Evolutionary conservation across 1,140 invertebrate genomes (phyloP), one percentile per base, ranked within the genome.

Genomic region (Lepidurus couesii): DNA sequence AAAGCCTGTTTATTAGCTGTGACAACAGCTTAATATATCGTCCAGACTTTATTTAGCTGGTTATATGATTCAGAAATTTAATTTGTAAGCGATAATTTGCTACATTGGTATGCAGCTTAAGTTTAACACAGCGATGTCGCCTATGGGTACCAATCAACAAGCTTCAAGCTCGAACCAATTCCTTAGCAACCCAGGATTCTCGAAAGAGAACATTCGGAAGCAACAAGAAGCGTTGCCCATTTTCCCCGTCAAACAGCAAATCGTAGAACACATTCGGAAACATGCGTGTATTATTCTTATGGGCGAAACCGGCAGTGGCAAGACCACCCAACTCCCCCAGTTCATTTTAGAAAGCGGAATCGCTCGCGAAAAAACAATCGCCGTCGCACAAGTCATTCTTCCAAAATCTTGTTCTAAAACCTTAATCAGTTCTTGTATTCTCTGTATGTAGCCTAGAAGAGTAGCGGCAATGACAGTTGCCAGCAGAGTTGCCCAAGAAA

Each of bases 401-500:
- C 43, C 6, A 43, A 26, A 45, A 44, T n/a, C 44, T 75, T 45
- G 73, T 74, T 3, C 13, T 44, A 43, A 21, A 44, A 44, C n/a
- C 8, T 13, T 75, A 0, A 21, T 45, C 6, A 44, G 1, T 73
- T 76, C 34, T 34, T 42, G 45, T 9, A 13, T 53, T 43, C 76
- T 79, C 79, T 43, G 42, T 77, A 80, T 84, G 21, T 82, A 97
- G 85, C 97, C 97, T 1, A 87, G 97, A 73, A 86, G 96, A 81
- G 94, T 99, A 2, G 97, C 97, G 1, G 97, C 97, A 1, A 92
- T 97, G 0, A 94, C 94, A 26, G 86, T 99, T 9, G 94, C 97
- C 1, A 89, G 90, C 77, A 86, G 96, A 81, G 97, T 99, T 0
- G 92, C 96, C 0, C 86, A 90, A 80, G 95, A 97, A 84, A 88